Conservation (phyloP, 2,113 vertebrate species). For the Chamaea fasciata region DNA sequence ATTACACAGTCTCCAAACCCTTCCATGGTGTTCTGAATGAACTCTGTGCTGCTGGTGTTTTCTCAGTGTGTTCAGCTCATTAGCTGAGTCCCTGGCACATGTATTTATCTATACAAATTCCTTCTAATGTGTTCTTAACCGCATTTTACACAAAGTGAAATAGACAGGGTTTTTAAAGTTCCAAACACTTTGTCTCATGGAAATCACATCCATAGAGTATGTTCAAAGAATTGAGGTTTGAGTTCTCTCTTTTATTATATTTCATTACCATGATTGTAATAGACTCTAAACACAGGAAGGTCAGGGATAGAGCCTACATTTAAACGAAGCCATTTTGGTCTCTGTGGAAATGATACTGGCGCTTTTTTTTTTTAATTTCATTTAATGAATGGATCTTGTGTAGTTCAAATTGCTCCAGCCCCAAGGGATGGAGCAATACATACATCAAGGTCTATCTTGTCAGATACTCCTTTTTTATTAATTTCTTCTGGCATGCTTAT, state of each 20-base stretch:
- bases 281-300: neutral
- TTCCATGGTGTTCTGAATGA: neutral
- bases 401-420: neutral
- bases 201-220: neutral
- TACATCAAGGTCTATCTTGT: neutral
- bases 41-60: neutral
- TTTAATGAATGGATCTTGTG: conserved; percentile 16
- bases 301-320: neutral
- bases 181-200: neutral
- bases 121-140: neutral
- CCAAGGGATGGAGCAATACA: neutral
- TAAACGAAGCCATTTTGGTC: neutral
- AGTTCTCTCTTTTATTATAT: neutral
- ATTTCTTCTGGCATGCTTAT: neutral
- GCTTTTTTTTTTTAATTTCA: neutral
- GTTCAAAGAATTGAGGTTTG: neutral
- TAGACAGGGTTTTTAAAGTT: neutral
- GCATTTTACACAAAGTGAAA: neutral
- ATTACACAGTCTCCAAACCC: neutral
- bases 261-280: neutral
- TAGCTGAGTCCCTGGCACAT: neutral
- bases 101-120: neutral
- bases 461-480: neutral
- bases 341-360: neutral
- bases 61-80: neutral